Conservation (phyloP, 2,113 vertebrate genomes). For the Protobothrops flavoviridis region DNA sequence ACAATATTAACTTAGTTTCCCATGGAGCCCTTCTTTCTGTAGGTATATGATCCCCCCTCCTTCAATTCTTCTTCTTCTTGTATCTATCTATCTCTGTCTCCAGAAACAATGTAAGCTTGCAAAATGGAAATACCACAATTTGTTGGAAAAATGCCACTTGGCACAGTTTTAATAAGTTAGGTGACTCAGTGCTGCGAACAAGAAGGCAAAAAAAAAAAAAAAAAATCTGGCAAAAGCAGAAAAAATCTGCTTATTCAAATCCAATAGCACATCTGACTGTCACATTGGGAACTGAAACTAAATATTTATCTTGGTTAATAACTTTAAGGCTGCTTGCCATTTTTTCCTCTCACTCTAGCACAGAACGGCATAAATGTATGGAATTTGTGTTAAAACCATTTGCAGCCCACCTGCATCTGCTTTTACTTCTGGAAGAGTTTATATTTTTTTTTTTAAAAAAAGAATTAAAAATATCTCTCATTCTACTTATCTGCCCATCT, state of each 20-base stretch:
- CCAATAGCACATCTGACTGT: slow-evolving; percentile 28
- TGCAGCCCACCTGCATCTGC: background rate
- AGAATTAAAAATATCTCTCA: background rate
- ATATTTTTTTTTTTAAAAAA: background rate
- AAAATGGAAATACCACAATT: slow-evolving; percentile 57
- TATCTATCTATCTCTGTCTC: slow-evolving; percentile 66
- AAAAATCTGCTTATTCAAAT: slow-evolving; percentile 56
- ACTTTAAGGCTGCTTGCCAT: slow-evolving; percentile 6
- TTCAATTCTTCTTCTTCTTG: background rate
- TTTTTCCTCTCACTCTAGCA: background rate
- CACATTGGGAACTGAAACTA: slow-evolving; percentile 45
- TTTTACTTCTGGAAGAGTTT: background rate
- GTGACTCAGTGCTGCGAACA: slow-evolving; percentile 50
- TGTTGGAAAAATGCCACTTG: slow-evolving; percentile 66
- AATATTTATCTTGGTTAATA: slow-evolving; percentile 46
- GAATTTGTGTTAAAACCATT: background rate
- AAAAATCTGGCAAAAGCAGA: slow-evolving; percentile 43
- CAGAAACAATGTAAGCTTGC: slow-evolving; percentile 63
- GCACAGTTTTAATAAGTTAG: slow-evolving; percentile 54
- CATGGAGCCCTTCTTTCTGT: slow-evolving; percentile 33
- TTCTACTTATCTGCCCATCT: background rate
- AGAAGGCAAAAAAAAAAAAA: slow-evolving; percentile 1
- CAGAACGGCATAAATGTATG: slow-evolving; percentile 4
- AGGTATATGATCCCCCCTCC: slow-evolving; percentile 39
- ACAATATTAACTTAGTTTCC: slow-evolving; percentile 37